Evolutionary conservation across 35 echinoderm and acorn worm species (phyloP).

Genomic region (Ptychodera flava): DNA sequence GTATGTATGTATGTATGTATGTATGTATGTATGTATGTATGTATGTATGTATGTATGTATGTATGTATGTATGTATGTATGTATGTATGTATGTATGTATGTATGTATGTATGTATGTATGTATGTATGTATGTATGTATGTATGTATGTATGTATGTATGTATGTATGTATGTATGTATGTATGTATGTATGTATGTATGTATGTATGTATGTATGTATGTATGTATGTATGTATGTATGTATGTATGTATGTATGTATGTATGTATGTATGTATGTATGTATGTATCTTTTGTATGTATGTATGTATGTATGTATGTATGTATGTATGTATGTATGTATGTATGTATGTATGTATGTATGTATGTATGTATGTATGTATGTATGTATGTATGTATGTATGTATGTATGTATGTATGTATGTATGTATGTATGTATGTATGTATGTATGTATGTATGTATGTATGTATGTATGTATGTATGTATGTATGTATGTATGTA

Average conservation of each 20-base stretch:
- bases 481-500: not conserved
- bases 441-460: not conserved
- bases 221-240: not conserved
- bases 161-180: not conserved
- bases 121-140: slow-evolving; percentile 2
- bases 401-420: not conserved
- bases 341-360: not conserved
- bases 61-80: too few relatives aligned
- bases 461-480: not conserved
- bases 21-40: too few relatives aligned
- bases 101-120: slow-evolving; percentile 2
- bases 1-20: too few relatives aligned
- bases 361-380: not conserved
- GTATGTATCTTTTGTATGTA: not conserved
- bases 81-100: too few relatives aligned
- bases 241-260: not conserved
- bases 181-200: not conserved
- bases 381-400: not conserved
- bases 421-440: not conserved
- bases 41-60: too few relatives aligned
- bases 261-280: slow-evolving; percentile 2
- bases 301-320: not conserved
- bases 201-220: not conserved
- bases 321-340: not conserved
- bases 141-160: not conserved